A percentile compares a stretch with the other conserved stretches of the same genome.
These are phyloP conservation scores for Canis aureus DNA, from an alignment of 2,113 vertebrate genomes.

Conservation along the genomic window DNA sequence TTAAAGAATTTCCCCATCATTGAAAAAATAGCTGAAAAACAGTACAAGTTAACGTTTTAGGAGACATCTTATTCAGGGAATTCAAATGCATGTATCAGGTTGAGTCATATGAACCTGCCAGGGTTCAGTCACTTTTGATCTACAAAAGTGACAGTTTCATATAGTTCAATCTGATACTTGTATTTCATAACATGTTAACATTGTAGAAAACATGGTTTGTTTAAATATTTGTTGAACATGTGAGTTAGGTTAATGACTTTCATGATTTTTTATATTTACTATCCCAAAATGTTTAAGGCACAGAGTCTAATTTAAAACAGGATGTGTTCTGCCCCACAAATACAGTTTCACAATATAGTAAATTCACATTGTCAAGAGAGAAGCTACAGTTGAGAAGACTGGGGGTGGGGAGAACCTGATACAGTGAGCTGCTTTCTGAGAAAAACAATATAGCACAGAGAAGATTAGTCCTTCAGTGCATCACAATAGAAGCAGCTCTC, in stretches of 20 bases:
- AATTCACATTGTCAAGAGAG: constrained; percentile 65
- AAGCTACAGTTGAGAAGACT: constrained; percentile 49
- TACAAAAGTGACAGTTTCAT: constrained; percentile 62
- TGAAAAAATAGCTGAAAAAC: constrained; percentile 53
- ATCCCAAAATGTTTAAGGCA: constrained; percentile 50
- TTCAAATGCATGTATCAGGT: constrained; percentile 33
- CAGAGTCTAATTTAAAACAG: constrained; percentile 56
- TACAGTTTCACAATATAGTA: constrained; percentile 48
- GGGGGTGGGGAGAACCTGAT: background rate
- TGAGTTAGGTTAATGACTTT: constrained; percentile 42
- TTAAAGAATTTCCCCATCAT: constrained; percentile 1
- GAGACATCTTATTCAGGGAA: background rate
- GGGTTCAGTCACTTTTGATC: background rate
- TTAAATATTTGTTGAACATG: constrained; percentile 53
- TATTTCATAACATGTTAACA: constrained; percentile 44
- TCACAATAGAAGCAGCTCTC: background rate
- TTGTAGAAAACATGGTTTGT: background rate
- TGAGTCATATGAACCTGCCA: constrained; percentile 6
- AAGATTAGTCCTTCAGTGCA: constrained; percentile 2
- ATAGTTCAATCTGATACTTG: background rate
- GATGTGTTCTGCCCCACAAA: background rate
- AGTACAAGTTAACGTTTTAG: constrained; percentile 17
- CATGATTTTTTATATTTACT: constrained; percentile 48
- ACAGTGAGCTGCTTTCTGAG: constrained; percentile 52
- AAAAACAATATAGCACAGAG: constrained; percentile 56